Conservation (phyloP, 2,888 invertebrate species). For the Dryococelus australis region DNA sequence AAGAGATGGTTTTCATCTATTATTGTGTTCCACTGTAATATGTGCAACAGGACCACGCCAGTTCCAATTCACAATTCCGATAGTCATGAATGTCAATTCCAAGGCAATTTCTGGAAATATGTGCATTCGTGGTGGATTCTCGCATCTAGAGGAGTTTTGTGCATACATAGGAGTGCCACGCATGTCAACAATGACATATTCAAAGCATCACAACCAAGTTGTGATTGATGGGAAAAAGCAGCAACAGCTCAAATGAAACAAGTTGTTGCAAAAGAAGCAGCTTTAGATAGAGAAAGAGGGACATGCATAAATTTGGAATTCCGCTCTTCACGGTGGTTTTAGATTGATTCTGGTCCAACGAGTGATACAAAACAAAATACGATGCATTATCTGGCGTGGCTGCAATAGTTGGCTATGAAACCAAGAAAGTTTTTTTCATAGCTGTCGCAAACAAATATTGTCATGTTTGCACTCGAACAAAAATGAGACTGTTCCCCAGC, state of each 20-base stretch:
- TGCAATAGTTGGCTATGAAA: no score
- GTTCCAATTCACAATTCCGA: background rate
- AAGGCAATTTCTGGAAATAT: background rate
- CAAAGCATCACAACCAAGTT: background rate
- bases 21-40: background rate
- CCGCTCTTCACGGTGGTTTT: background rate
- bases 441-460: slow-evolving; percentile 30
- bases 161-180: background rate
- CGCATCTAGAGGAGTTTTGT: background rate
- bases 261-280: background rate
- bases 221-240: background rate
- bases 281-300: background rate
- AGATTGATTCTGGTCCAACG: background rate
- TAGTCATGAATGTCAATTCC: background rate
- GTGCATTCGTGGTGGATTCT: background rate
- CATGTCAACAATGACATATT: slow-evolving; percentile 9
- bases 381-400: no score
- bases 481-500: background rate
- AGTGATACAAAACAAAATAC: background rate
- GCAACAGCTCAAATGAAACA: background rate
- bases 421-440: slow-evolving; percentile 11
- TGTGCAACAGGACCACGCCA: background rate
- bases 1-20: background rate
- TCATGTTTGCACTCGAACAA: slow-evolving; percentile 28
- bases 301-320: background rate